These are phyloP conservation scores for Tineola bisselliella DNA, from an alignment of 2,888 invertebrate genomes.

Conservation along the genomic window DNA sequence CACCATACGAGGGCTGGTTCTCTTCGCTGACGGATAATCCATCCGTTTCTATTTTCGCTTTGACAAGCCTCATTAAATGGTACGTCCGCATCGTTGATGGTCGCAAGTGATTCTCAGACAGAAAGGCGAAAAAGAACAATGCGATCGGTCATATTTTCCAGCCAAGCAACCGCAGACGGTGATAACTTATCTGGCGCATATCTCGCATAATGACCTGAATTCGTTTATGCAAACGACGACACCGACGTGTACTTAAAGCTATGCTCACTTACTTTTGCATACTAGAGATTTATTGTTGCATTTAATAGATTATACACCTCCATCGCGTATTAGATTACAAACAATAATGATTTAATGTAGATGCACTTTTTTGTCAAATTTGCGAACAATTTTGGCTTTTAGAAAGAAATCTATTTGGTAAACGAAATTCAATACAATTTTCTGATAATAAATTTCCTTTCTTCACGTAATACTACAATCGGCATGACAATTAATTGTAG, in stretches of 20 bases:
- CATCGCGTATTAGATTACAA: neutral
- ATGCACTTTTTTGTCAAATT: no score
- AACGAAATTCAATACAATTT: no score
- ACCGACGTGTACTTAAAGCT: slow-evolving; percentile 44
- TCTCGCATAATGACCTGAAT: slow-evolving; percentile 54
- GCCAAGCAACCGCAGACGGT: slow-evolving; percentile 58
- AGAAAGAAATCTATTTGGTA: no score
- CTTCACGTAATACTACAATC: neutral
- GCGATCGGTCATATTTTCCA: slow-evolving; percentile 66
- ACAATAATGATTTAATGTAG: neutral
- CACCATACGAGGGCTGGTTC: slow-evolving; percentile 28
- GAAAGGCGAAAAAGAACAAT: slow-evolving; percentile 58
- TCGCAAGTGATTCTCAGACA: slow-evolving; percentile 63
- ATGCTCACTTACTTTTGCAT: slow-evolving; percentile 40
- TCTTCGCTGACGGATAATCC: slow-evolving; percentile 60
- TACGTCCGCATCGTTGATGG: slow-evolving; percentile 61
- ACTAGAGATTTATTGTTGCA: slow-evolving; percentile 2
- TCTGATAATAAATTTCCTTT: no score
- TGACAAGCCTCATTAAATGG: slow-evolving; percentile 66
- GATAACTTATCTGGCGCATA: slow-evolving; percentile 47
- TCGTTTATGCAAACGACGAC: slow-evolving; percentile 50
- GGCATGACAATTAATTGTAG: neutral
- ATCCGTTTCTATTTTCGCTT: slow-evolving; percentile 57
- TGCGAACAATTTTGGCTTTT: no score
- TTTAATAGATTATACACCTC: neutral